phyloP scores from a whole-genome alignment of 2,888 invertebrate species.

The Sicus ferrugineus region DNA sequence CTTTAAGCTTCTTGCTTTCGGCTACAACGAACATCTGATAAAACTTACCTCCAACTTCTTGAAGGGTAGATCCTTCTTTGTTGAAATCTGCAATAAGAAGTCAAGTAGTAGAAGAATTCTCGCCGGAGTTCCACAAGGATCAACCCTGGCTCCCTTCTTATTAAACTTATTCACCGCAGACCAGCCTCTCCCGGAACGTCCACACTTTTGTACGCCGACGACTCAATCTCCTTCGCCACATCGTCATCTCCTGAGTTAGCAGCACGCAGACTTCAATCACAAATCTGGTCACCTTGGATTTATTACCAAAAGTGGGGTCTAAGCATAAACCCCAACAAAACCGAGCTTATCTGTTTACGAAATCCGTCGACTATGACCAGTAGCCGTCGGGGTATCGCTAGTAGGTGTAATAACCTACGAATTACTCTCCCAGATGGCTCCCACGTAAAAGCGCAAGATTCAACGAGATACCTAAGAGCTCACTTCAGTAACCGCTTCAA shows the following conservation, averaged over 20 bases:
- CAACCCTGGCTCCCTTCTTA: not conserved
- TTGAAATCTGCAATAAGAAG: not conserved
- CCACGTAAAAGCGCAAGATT: not conserved
- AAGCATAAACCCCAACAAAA: not conserved
- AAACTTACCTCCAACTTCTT: not conserved
- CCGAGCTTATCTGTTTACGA: not conserved
- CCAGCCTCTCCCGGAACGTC: too few species aligned
- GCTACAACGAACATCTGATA: not conserved
- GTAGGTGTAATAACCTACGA: not conserved
- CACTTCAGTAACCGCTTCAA: not conserved
- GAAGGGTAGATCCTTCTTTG: not conserved
- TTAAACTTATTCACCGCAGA: too few species aligned
- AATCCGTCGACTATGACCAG: not conserved
- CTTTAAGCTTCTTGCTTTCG: not conserved
- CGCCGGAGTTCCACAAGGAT: constrained; percentile 4
- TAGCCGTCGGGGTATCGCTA: not conserved
- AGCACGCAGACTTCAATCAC: too few species aligned
- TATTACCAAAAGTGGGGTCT: too few species aligned
- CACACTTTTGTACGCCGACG: too few species aligned
- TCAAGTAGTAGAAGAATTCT: not conserved
- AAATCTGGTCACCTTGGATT: too few species aligned
- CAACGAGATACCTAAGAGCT: not conserved
- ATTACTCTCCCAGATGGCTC: not conserved
- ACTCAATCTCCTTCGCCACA: too few species aligned
- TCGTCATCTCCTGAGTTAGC: too few species aligned